These are phyloP conservation scores for Lepidocyrtinus sp. DNA, from an alignment of 2,888 invertebrate species.

Conservation along the genomic window DNA sequence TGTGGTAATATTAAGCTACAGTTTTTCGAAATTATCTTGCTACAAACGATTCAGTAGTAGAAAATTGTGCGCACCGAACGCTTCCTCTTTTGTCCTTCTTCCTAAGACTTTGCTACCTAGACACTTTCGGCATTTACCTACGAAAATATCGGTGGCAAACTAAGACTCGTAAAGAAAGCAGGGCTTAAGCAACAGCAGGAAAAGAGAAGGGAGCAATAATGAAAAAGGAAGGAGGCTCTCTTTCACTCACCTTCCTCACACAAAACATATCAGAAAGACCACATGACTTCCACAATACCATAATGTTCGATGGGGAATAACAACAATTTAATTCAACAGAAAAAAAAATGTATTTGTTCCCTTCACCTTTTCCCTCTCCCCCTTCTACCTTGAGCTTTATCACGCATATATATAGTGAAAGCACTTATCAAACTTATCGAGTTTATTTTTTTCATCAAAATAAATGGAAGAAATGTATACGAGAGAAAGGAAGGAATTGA, in stretches of 20 bases:
- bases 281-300: conserved; percentile 7
- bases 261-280: not conserved
- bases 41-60: too few species aligned
- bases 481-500: conserved; percentile 1
- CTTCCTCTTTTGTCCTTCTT: too few species aligned
- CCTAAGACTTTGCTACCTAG: too few species aligned
- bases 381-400: not conserved
- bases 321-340: conserved; percentile 10
- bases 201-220: conserved; percentile 28
- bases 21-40: too few species aligned
- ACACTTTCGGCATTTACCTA: too few species aligned
- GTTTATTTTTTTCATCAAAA: conserved; percentile 1
- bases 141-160: too few species aligned
- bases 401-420: not conserved
- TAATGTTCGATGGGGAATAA: conserved; percentile 9
- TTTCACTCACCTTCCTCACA: conserved; percentile 8
- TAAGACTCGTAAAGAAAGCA: not conserved
- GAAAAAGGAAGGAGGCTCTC: conserved; percentile 38
- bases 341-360: not conserved
- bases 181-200: conserved; percentile 21
- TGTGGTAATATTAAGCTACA: too few species aligned
- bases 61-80: too few species aligned
- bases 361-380: conserved; percentile 11
- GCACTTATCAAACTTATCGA: not conserved
- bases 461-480: conserved; percentile 4